Evolutionary conservation across 2,888 invertebrate species (phyloP).

Genomic region (Tryphoninae sp.): DNA sequence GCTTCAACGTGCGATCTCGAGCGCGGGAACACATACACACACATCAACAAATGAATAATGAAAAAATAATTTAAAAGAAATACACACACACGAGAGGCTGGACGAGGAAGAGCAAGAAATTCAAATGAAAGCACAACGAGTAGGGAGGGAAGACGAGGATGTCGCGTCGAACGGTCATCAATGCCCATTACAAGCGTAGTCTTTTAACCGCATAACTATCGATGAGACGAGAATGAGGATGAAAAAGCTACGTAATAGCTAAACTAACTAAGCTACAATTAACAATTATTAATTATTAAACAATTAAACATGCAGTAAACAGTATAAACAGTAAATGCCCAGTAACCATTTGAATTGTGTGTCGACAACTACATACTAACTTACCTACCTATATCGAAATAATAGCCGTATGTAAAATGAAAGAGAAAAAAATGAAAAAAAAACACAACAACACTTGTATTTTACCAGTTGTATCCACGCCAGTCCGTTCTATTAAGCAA

Average conservation of each 20-base stretch:
- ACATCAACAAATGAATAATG: background rate
- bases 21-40: background rate
- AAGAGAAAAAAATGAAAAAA: slow-evolving; percentile 63
- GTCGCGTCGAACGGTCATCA: slow-evolving; percentile 50
- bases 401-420: slow-evolving; percentile 81
- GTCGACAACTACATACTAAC: slow-evolving; percentile 82
- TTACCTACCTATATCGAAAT: slow-evolving; percentile 81
- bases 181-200: slow-evolving; percentile 78
- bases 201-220: slow-evolving; percentile 80
- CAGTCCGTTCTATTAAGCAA: slow-evolving; percentile 81
- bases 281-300: slow-evolving; percentile 81
- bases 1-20: background rate
- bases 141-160: slow-evolving; percentile 17
- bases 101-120: background rate
- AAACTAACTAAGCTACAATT: slow-evolving; percentile 81
- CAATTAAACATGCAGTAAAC: slow-evolving; percentile 81
- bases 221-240: slow-evolving; percentile 67
- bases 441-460: slow-evolving; percentile 76
- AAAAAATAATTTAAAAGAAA: background rate
- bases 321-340: slow-evolving; percentile 81
- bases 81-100: slow-evolving; percentile 16
- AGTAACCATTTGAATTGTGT: slow-evolving; percentile 81
- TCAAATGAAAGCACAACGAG: slow-evolving; percentile 16
- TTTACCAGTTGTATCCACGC: slow-evolving; percentile 81
- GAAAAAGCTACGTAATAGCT: slow-evolving; percentile 80